phyloP scores from a whole-genome alignment of 2,113 vertebrate genomes.

The Labrus mixtus region DNA sequence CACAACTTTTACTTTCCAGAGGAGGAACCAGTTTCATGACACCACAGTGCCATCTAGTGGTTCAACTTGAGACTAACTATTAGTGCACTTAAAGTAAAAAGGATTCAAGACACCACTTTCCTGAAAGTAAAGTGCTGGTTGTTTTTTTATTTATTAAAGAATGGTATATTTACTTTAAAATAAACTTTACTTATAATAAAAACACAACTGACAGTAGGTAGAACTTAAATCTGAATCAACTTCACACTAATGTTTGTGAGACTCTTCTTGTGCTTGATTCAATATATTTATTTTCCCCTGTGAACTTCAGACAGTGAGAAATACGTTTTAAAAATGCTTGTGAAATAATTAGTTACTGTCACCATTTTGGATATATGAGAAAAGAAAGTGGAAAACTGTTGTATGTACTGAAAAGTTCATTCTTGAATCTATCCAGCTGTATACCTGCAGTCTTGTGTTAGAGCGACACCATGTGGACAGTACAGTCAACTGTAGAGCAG shows the following conservation, averaged over 20 bases:
- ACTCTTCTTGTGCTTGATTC: no score
- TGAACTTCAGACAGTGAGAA: no score
- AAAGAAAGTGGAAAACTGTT: background rate
- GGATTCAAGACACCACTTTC: no score
- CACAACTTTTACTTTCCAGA: slow-evolving; percentile 9
- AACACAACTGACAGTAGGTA: background rate
- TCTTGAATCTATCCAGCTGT: background rate
- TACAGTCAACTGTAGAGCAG: background rate
- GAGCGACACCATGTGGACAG: slow-evolving; percentile 49
- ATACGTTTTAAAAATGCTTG: background rate
- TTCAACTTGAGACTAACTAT: background rate
- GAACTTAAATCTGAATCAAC: background rate
- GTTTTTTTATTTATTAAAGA: background rate
- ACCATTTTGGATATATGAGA: background rate
- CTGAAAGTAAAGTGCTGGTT: background rate
- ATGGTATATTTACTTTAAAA: no score
- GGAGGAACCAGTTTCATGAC: slow-evolving; percentile 17
- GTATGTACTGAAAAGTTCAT: background rate
- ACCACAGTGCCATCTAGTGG: slow-evolving; percentile 81
- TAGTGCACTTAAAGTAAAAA: background rate
- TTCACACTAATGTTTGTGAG: no score
- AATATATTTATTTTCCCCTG: no score
- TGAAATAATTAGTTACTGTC: background rate
- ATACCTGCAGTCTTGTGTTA: slow-evolving; percentile 2
- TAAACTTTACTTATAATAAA: background rate